These are phyloP conservation scores for Catagonus wagneri DNA, from an alignment of 2,113 vertebrate species.

Conservation along the genomic window DNA sequence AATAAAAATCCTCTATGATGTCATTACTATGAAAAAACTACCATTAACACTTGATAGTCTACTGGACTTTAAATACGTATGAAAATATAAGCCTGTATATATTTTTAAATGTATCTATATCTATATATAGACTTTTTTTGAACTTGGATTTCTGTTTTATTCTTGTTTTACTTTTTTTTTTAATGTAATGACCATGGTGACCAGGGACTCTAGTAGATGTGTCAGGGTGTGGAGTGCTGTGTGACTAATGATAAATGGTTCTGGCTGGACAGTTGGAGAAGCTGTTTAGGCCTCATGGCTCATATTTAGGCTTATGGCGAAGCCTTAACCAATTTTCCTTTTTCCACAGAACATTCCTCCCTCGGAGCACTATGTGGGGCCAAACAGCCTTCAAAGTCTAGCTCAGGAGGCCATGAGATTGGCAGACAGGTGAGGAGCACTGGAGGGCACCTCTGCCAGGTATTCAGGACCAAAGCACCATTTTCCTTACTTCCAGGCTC, in stretches of 20 bases:
- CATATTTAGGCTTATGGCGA: background rate
- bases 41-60: background rate
- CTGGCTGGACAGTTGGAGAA: background rate
- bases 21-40: background rate
- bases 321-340: conserved; percentile 41
- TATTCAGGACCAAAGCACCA: background rate
- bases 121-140: background rate
- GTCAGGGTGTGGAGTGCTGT: background rate
- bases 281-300: background rate
- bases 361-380: conserved; percentile 73
- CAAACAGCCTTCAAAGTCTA: conserved; percentile 86
- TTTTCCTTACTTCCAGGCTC: background rate
- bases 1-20: background rate
- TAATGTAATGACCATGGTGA: background rate
- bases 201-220: background rate
- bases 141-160: background rate
- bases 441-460: fast-evolving
- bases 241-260: background rate
- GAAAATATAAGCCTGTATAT: background rate
- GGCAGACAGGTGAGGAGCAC: conserved; percentile 90
- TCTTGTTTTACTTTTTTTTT: background rate
- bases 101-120: background rate
- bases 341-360: conserved; percentile 87
- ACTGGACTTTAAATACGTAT: background rate
- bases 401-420: conserved; percentile 89